A percentile compares a stretch with the other conserved stretches of the same genome.
phyloP scores from a whole-genome alignment of 2,113 vertebrate genomes.

The Oenanthe melanoleuca region DNA sequence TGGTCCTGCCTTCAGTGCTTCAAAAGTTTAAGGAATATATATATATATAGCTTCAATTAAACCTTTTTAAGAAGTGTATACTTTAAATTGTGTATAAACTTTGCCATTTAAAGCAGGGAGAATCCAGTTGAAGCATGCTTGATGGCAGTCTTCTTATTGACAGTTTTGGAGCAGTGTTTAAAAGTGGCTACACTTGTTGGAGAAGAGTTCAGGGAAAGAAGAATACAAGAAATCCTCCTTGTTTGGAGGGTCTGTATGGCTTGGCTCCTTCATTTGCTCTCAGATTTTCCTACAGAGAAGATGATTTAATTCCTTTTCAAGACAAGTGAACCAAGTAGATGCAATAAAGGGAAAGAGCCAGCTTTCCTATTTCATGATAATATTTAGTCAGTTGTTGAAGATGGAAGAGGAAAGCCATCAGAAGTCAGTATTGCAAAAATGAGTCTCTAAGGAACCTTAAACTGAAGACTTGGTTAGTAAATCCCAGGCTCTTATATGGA shows the following conservation, averaged over 20 bases:
- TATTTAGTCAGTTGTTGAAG: background rate
- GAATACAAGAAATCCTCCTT: background rate
- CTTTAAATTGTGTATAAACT: background rate
- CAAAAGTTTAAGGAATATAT: background rate
- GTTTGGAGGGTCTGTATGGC: background rate
- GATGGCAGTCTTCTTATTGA: background rate
- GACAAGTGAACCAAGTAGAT: background rate
- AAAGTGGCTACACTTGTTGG: background rate
- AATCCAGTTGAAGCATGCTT: background rate
- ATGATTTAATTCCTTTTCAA: background rate
- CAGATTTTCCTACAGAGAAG: background rate
- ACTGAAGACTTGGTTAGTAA: background rate
- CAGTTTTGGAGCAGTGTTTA: background rate
- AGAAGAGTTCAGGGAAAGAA: background rate
- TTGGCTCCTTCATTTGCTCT: background rate
- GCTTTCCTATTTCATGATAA: background rate
- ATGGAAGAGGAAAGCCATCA: background rate
- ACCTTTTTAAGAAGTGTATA: background rate
- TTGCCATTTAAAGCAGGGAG: background rate
- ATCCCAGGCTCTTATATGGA: background rate
- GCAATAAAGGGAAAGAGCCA: background rate
- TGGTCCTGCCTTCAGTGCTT: background rate
- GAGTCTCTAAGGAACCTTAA: background rate
- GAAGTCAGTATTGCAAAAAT: background rate
- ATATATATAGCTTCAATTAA: background rate